Evolutionary conservation across 2,797 vertebrate species (phyloP), one percentile per base, ranked within the genome.

Genomic region (Morus bassanus): DNA sequence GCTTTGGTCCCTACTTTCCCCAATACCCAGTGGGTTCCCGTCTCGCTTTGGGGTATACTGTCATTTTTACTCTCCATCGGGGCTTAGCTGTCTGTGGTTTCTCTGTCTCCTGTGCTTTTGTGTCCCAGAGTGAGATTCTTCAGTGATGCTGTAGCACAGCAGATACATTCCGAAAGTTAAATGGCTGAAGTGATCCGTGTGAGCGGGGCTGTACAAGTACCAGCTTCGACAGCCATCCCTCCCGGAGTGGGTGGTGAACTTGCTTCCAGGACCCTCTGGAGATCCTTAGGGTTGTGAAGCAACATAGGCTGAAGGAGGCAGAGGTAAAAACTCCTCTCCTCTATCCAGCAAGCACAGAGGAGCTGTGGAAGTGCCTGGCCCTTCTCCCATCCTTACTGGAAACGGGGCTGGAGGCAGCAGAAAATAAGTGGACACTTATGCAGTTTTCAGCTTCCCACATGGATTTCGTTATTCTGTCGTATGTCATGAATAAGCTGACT

Each of bases 401-500:
- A 85, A n/a, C 6, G 1, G 6, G 86, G 22, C 73, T 90, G 77
- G 56, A 70, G 35, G 63, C 67, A 85, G 45, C 31, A 74, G 61
- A 53, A 53, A 53, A 8, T 54, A n/a, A 89, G 57, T 57, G 88
- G 48, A 91, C 60, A 12, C 23, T 94, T 73, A 13, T 0, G 17
- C 19, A 60, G 88, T 77, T 91, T 79, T 69, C 54, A 60, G 48
- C 72, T 75, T 87, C 23, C 5, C 56, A 68, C 45, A 0, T 64
- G 72, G 77, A 37, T 92, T 88, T 92, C 4, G 10, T 91, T 83
- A 57, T 41, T 84, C 28, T 79, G 33, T 87, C 5, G 1, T 64
- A 41, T 75, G 84, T 91, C 60, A 31, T 21, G 61, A 85, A 24
- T 37, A 85, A 79, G 53, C 33, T 79, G 83, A 83, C 46, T 95